phyloP scores from a whole-genome alignment of 2,888 invertebrate species.

The Platerodrilus igneus region DNA sequence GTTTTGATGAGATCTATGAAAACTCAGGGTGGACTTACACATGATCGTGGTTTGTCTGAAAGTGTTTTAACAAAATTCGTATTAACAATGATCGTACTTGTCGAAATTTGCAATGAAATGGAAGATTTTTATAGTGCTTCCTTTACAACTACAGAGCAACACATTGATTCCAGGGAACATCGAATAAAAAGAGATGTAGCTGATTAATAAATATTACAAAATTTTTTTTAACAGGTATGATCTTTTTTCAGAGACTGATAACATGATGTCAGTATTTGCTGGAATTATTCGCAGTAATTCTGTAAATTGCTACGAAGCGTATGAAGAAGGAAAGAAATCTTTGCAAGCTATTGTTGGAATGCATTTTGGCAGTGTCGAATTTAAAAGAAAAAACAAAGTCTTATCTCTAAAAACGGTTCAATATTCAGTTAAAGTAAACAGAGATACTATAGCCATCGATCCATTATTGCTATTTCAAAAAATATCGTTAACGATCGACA shows the following conservation, averaged over 20 bases:
- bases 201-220: constrained; percentile 31
- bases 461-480: constrained; percentile 31
- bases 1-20: too few relatives aligned
- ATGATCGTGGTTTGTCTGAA: constrained; percentile 31
- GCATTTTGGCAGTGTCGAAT: constrained; percentile 32
- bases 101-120: constrained; percentile 29
- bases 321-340: constrained; percentile 32
- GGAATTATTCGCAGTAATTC: constrained; percentile 34
- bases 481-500: constrained; percentile 28
- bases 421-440: constrained; percentile 32
- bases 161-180: constrained; percentile 33
- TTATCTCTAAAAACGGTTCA: constrained; percentile 31
- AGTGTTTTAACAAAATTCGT: constrained; percentile 32
- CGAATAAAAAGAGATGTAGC: constrained; percentile 35
- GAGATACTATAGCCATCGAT: constrained; percentile 28
- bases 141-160: constrained; percentile 34
- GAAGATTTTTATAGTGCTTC: constrained; percentile 31
- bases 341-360: constrained; percentile 31
- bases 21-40: constrained; percentile 30
- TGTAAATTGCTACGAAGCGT: constrained; percentile 32
- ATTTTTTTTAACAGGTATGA: constrained; percentile 31
- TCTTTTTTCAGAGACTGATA: constrained; percentile 33
- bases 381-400: constrained; percentile 35
- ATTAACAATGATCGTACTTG: constrained; percentile 29
- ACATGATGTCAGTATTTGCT: constrained; percentile 33